Conservation (phyloP, 2,113 vertebrate genomes). For the Platysternon megacephalum region DNA sequence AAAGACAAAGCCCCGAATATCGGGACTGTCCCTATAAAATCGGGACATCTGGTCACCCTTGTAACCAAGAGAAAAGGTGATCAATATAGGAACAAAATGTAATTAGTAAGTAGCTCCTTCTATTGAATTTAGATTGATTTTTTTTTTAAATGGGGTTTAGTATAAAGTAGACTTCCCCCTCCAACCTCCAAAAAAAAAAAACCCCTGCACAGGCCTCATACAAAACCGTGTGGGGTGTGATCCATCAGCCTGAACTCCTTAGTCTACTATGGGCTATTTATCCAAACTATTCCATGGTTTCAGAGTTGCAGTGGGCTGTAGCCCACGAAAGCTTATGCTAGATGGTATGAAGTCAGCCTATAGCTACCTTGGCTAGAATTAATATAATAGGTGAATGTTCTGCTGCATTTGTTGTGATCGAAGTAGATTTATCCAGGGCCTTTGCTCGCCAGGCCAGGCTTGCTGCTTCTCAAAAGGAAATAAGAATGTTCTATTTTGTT, state of each 20-base stretch:
- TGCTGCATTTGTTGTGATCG: neutral
- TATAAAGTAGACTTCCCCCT: neutral
- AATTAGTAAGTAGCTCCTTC: slow-evolving; percentile 62
- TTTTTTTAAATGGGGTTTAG: neutral
- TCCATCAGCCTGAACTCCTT: neutral
- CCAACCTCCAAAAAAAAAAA: neutral
- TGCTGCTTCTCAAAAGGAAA: neutral
- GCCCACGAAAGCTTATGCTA: too few species aligned
- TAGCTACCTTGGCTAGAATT: neutral
- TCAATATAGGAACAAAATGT: slow-evolving; percentile 41
- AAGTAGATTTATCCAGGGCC: neutral
- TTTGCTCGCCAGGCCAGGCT: neutral
- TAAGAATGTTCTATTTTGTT: neutral
- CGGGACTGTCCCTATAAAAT: too few species aligned
- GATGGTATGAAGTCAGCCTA: neutral
- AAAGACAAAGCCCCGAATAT: too few species aligned
- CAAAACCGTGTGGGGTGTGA: neutral
- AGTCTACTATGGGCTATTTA: neutral
- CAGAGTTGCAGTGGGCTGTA: too few species aligned
- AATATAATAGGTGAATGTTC: neutral
- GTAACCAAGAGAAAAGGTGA: slow-evolving; percentile 31
- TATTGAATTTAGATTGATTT: slow-evolving; percentile 48
- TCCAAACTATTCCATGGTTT: neutral
- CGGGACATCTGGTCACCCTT: too few species aligned
- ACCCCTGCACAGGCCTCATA: neutral